Evolutionary conservation across 1,140 invertebrate species (phyloP), one percentile per base, ranked within the genome.

Genomic region (Hestina assimilis): DNA sequence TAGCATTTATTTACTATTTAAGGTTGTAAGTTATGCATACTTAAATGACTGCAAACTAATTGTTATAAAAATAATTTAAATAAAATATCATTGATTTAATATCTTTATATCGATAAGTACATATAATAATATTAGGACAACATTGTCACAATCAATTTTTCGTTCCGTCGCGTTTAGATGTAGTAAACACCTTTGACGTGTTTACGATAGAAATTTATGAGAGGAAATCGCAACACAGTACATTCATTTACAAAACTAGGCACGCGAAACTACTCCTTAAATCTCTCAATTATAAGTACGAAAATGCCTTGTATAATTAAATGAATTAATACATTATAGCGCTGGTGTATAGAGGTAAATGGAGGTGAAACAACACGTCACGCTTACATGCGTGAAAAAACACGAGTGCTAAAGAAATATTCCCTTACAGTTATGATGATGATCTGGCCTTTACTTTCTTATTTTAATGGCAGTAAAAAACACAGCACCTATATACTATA

Each of bases 61-160:
- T n/a, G n/a, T n/a, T n/a, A n/a, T n/a, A 35, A 0, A 8, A 35
- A 4, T 35, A 6, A 6, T 6, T 17, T 9, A 6, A 7, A 35
- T 35, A 15, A 1, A 8, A 15, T 9, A 21, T 26, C 46, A 21
- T 47, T 20, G 14, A 29, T 53, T 21, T 20, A 38, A 29, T 17
- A 58, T 51, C 42, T 23, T 51, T 57, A 52, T 33, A 54, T 45
- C 12, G 28, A 47, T 33, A 33, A 33, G n/a, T n/a, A n/a, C n/a
- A n/a, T n/a, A 47, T 21, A 15, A 35, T 47, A 5, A 47, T 40
- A n/a, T n/a, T n/a, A 33, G 28, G 21, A 14, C 45, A 47, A 33
- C 28, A 1, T 17, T 7, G 9, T 21, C 7, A 4, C 31, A 19
- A 11, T 21, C 7, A 21, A 54, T 45, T 21, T 52, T 57, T 52